Evolutionary conservation across 2,797 vertebrate genomes (phyloP).

Genomic region (Tapirus indicus): DNA sequence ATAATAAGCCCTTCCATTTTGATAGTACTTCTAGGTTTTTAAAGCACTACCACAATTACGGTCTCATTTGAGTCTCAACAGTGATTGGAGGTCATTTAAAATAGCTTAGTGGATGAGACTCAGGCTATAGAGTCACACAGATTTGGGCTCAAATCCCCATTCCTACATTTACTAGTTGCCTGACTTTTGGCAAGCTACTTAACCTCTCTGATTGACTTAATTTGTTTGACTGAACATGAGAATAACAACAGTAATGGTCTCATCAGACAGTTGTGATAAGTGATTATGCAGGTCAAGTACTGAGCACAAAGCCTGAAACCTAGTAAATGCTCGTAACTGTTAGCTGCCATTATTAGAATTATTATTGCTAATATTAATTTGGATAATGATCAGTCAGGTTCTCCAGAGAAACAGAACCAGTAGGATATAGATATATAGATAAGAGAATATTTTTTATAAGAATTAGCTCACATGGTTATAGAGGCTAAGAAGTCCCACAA

Average conservation of each 20-base stretch:
- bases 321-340: background rate
- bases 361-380: background rate
- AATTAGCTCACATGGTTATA: background rate
- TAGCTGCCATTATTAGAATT: conserved; percentile 5
- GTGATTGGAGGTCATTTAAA: conserved; percentile 38
- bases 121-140: background rate
- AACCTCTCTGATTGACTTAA: conserved; percentile 16
- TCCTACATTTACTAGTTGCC: background rate
- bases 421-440: background rate
- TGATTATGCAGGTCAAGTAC: conserved; percentile 53
- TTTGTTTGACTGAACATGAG: background rate
- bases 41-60: conserved; percentile 37
- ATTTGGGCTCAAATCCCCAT: background rate
- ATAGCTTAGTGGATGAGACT: background rate
- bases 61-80: conserved; percentile 46
- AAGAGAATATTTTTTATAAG: background rate
- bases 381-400: background rate
- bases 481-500: background rate
- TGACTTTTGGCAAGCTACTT: conserved; percentile 44
- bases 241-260: conserved; percentile 43
- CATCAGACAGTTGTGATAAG: conserved; percentile 28
- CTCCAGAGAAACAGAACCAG: background rate
- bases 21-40: conserved; percentile 55
- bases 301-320: conserved; percentile 18
- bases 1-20: conserved; percentile 59